Base-by-base conservation (phyloP, 2,888 invertebrate species). In the Stenodera caucasica region DNA sequence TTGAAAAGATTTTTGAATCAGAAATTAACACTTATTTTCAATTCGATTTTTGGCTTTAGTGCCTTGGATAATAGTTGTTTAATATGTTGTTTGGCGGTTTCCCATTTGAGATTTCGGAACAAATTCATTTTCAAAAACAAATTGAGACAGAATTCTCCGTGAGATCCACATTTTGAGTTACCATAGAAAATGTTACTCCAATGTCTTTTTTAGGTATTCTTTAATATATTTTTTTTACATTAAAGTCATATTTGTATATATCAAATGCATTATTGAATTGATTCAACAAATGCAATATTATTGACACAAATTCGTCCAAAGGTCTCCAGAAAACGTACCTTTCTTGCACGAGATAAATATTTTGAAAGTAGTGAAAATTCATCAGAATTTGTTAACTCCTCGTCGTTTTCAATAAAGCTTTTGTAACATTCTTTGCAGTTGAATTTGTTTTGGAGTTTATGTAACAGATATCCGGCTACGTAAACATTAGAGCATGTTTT, bases 401-500 rank as follows among this genome's bases (percentile, higher is more conserved):
- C 53, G 53, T 14, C 53, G 33, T 9, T 53, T 53, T 33, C 35
- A 5, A 9, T 53, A 18, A 53, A 26, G 14, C 37, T 32, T 8
- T 18, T 15, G 15, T 33, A 30, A 33, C 53, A 53, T 18, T 53
- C 33, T 15, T 8, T 8, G 35, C 53, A 53, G 23, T 53, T 53
- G n/a, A 53, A 40, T 53, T 53, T 53, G 6, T 53, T 53, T 53
- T 33, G 9, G 9, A 53, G 53, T 33, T 53, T 53, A n/a, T 53
- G 14, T 9, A 53, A 29, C 53, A 53, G 35, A 53, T 53, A 53
- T 33, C 53, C 53, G 9, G 53, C 35, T 26, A 53, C 53, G 35
- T 53, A 33, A 53, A 53, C 53, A 33, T 53, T 53, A 21, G 53
- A 53, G 33, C 53, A 53, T n/a, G 35, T 53, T 53, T 53, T 35